Evolutionary conservation across 2,888 invertebrate genomes (phyloP), one percentile per base, ranked within the genome.

Genomic region (Hemistola chrysoprasaria): DNA sequence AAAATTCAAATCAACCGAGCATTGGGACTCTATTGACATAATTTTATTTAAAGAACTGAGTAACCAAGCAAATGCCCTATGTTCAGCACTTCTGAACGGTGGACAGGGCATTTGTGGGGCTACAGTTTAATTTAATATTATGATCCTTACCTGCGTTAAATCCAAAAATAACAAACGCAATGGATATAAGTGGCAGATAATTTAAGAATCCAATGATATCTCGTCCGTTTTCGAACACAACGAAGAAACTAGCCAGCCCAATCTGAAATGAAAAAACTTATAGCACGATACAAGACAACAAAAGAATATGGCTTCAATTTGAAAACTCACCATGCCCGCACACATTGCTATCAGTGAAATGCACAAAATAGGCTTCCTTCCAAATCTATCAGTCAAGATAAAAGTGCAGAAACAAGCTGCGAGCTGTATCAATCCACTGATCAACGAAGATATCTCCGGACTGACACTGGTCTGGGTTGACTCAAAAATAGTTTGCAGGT

Each of bases 241-340:
- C 60, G 51, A 74, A 77, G 53, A 74, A 77, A 9, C 42, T 24
- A 0, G 71, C 72, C 25, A 76, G 53, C 0, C 74, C 71, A 3
- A 68, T 8, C 76, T 76, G 55, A 36, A 51, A 47, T 2, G 20
- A 24, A 29, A 33, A 8, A 8, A 21, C 1, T 20, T 16, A 9
- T 11, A 22, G 16, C 4, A 1, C 8, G 5, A 20, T 7, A 31
- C 0, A 22, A 8, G 6, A 1, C 2, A 0, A 10, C 10, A 22
- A 7, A 31, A 10, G 3, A 11, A 27, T 7, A 5, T 11, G 11
- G 11, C 4, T 7, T 6, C 1, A 7, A 2, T 11, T 1, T 11
- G 3, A 9, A 7, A 32, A 37, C 62, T 55, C 42, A 74, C 72
- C 72, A 70, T 53, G 27, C 75, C 75, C 3, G 72, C 3, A n/a